Percentiles rank a stretch among this genome's conserved stretches.
phyloP scores from a whole-genome alignment of 1,140 invertebrate species.

The Leptoteleia sp. region DNA sequence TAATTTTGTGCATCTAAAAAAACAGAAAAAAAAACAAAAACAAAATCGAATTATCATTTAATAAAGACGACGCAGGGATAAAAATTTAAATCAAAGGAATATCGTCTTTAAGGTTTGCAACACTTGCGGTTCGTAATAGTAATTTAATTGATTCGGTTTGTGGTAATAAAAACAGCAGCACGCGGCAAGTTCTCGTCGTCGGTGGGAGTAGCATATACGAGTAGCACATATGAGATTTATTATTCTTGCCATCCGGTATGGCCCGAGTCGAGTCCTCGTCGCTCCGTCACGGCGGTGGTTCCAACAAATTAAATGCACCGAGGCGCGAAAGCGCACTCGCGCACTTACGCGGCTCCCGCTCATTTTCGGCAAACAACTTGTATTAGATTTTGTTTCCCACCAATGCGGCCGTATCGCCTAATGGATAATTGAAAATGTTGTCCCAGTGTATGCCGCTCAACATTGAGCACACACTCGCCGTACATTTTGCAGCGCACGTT shows the following conservation, averaged over 20 bases:
- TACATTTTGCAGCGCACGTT: slow-evolving; percentile 8
- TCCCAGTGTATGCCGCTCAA: slow-evolving; percentile 24
- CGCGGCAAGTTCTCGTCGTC: slow-evolving; percentile 15
- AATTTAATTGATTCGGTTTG: too few species aligned
- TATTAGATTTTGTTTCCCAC: slow-evolving; percentile 50
- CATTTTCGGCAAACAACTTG: slow-evolving; percentile 55
- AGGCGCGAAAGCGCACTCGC: slow-evolving; percentile 50
- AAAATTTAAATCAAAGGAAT: slow-evolving; percentile 5
- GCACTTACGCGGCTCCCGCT: slow-evolving; percentile 20
- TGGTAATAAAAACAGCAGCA: neutral
- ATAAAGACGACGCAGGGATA: too few species aligned
- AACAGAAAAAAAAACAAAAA: too few species aligned
- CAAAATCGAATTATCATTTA: too few species aligned
- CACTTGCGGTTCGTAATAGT: too few species aligned
- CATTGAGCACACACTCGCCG: slow-evolving; percentile 25
- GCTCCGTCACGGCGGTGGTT: slow-evolving; percentile 38
- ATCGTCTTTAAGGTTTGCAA: too few species aligned
- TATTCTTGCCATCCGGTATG: slow-evolving; percentile 1
- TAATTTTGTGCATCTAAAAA: too few species aligned
- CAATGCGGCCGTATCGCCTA: slow-evolving; percentile 27
- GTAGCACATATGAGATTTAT: slow-evolving; percentile 42
- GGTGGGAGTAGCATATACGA: slow-evolving; percentile 22
- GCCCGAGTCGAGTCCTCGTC: neutral
- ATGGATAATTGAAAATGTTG: slow-evolving; percentile 53
- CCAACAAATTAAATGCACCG: slow-evolving; percentile 56